Evolutionary conservation across 2,113 vertebrate species (phyloP).

Genomic region (Rhabdomys dilectus): DNA sequence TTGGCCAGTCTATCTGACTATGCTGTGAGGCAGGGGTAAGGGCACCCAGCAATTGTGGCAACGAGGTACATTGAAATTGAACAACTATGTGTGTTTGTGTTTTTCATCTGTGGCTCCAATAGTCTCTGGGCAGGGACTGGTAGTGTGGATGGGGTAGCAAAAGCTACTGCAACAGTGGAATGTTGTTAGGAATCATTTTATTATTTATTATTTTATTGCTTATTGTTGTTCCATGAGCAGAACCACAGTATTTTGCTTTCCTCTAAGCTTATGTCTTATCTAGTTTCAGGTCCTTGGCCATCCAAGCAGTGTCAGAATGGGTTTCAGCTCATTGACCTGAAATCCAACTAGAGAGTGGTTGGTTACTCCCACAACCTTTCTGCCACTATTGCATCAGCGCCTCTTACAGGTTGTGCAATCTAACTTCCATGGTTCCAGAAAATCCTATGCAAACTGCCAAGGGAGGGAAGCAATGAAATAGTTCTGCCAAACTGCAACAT

Average conservation of each 20-base stretch:
- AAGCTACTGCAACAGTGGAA: neutral
- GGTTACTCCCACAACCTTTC: neutral
- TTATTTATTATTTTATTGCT: neutral
- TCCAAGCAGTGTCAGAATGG: no score
- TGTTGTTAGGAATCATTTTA: neutral
- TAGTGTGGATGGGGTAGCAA: no score
- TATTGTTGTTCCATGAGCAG: neutral
- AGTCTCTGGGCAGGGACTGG: no score
- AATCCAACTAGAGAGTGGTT: neutral
- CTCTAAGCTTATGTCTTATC: neutral
- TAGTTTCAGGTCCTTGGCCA: neutral
- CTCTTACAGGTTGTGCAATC: neutral
- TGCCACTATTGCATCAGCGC: neutral
- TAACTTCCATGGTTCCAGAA: neutral
- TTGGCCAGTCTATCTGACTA: no score
- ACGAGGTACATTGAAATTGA: no score
- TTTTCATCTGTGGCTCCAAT: no score
- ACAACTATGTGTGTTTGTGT: no score
- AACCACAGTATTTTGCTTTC: neutral
- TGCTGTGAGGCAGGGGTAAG: no score
- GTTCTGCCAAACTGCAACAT: neutral
- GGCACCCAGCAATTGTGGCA: no score
- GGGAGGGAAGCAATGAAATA: neutral
- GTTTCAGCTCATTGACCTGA: no score
- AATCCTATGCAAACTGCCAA: neutral